phyloP scores from a whole-genome alignment of 2,888 invertebrate species.

The Tuberolachnus salignus region DNA sequence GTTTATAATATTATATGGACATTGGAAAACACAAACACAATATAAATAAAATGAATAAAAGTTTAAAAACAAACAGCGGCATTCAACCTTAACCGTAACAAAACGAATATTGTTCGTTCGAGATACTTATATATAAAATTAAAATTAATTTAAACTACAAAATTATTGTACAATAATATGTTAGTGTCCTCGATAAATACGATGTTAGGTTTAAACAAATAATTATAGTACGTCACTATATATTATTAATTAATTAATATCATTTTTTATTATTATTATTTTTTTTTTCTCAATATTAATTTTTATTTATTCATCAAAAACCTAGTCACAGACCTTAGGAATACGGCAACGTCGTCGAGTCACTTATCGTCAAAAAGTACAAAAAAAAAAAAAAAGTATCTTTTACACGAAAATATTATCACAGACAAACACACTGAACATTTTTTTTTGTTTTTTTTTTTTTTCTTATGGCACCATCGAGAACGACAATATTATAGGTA shows the following conservation, averaged over 20 bases:
- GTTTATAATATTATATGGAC: not conserved
- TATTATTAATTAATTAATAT: not conserved
- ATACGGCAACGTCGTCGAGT: not conserved
- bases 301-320: not conserved
- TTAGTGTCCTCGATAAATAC: conserved; percentile 16
- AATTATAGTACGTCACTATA: not conserved
- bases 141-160: conserved; percentile 8
- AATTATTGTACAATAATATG: not conserved
- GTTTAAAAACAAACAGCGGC: not conserved
- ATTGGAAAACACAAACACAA: not conserved
- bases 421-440: conserved; percentile 41
- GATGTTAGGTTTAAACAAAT: not conserved
- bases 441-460: conserved; percentile 8
- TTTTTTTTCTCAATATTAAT: conserved; percentile 3
- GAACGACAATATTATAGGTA: conserved; percentile 11
- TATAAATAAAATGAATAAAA: not conserved
- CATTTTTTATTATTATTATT: not conserved
- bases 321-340: not conserved
- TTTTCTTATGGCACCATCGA: conserved; percentile 38
- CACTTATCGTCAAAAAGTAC: not conserved
- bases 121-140: not conserved
- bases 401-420: conserved; percentile 31
- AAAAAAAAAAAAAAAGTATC: conserved; percentile 6
- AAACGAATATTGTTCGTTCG: not conserved
- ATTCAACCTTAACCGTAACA: conserved; percentile 17